Conservation (phyloP, 2,113 vertebrate species). For the Caloenas nicobarica region DNA sequence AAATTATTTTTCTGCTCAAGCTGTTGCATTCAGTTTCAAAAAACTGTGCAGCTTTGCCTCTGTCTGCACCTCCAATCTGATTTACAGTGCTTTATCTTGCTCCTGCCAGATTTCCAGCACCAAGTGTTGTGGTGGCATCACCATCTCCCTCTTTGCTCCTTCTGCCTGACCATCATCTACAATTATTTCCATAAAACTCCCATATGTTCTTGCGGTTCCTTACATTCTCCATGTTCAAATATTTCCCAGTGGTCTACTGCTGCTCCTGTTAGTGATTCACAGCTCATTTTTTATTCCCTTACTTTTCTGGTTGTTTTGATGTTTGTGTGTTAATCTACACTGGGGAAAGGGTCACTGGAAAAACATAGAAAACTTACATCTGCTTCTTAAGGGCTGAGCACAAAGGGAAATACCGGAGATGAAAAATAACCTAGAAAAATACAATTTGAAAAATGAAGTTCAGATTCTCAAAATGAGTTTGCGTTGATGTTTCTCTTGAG, state of each 20-base stretch:
- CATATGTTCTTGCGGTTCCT: background rate
- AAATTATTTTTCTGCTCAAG: background rate
- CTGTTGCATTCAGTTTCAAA: background rate
- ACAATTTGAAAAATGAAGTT: conserved; percentile 41
- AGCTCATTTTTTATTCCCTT: background rate
- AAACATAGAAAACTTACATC: background rate
- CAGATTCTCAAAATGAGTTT: conserved; percentile 43
- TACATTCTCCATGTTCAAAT: background rate
- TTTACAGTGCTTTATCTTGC: background rate
- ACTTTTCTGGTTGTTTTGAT: background rate
- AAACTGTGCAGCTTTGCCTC: fast-evolving
- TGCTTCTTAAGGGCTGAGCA: background rate
- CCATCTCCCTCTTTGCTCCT: background rate
- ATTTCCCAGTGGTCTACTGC: background rate
- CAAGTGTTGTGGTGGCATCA: no score
- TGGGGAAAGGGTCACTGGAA: background rate
- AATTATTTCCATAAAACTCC: background rate
- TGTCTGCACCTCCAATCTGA: fast-evolving
- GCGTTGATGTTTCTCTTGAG: conserved; percentile 50
- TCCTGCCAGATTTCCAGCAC: background rate
- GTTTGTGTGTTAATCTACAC: background rate
- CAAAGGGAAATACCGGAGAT: background rate
- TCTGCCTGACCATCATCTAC: background rate
- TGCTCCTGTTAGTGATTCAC: background rate
- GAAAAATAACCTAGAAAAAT: conserved; percentile 31